A percentile compares a stretch with the other conserved stretches of the same genome.
Conservation (phyloP, 2,113 vertebrate species). For the Candoia aspera region DNA sequence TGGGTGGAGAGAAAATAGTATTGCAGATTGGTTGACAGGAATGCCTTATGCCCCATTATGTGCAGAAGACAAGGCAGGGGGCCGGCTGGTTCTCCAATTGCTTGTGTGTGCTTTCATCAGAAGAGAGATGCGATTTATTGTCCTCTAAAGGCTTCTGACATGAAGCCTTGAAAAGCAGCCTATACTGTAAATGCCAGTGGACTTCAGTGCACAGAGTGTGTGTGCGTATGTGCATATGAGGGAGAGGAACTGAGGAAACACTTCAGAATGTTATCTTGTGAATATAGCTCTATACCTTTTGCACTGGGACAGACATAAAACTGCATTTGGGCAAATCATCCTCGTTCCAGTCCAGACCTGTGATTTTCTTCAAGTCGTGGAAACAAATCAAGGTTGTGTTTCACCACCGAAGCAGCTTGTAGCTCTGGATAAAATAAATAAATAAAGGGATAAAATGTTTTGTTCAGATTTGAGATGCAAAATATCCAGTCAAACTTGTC, state of each 20-base stretch:
- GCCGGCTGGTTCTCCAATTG: constrained; percentile 60
- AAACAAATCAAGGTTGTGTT: too few species aligned
- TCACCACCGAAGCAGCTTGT: too few species aligned
- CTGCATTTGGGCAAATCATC: too few species aligned
- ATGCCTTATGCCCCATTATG: constrained; percentile 1
- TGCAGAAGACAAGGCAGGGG: constrained; percentile 52
- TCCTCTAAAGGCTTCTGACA: constrained; percentile 64
- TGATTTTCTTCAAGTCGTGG: too few species aligned
- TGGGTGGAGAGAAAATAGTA: constrained; percentile 9
- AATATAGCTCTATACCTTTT: constrained; percentile 54
- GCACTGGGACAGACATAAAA: not conserved
- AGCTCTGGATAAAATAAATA: too few species aligned
- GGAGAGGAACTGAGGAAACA: not conserved
- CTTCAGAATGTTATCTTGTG: constrained; percentile 67
- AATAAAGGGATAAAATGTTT: too few species aligned
- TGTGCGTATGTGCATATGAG: not conserved
- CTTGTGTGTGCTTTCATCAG: constrained; percentile 57
- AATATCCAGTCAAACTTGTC: too few species aligned
- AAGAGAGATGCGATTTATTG: constrained; percentile 59
- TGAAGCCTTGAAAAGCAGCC: constrained; percentile 63
- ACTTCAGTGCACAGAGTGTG: not conserved
- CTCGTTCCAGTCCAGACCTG: too few species aligned
- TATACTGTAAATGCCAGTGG: too few species aligned
- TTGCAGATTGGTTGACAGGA: constrained; percentile 59
- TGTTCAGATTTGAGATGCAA: too few species aligned